phyloP scores from a whole-genome alignment of 2,113 vertebrate species.

The Herpetotheres cachinnans region DNA sequence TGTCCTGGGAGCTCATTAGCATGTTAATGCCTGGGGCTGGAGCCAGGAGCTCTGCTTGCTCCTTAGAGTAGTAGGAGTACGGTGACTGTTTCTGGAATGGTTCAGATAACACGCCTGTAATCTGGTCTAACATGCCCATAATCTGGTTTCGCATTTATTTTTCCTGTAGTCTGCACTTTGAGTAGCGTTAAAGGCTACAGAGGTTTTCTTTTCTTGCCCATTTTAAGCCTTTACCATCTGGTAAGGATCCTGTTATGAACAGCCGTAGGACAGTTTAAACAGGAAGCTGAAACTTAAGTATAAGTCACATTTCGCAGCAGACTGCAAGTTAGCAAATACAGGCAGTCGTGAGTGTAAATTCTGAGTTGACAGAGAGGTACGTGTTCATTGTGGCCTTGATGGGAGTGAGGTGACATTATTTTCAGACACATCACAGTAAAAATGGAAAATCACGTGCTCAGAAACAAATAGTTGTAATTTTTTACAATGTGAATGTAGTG shows the following conservation, averaged over 20 bases:
- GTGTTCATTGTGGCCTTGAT: neutral
- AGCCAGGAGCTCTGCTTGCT: neutral
- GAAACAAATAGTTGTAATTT: neutral
- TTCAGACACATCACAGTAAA: neutral
- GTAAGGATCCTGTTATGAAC: neutral
- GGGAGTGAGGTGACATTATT: neutral
- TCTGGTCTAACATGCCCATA: neutral
- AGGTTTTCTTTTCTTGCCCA: neutral
- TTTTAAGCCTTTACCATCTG: neutral
- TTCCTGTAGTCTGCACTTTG: neutral
- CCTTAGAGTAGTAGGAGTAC: neutral
- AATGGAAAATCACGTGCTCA: neutral
- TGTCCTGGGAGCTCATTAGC: constrained; percentile 19
- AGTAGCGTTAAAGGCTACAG: neutral
- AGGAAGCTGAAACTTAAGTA: neutral
- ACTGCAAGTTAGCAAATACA: neutral
- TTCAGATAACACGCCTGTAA: neutral
- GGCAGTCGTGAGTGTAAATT: neutral
- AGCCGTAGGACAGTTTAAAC: neutral
- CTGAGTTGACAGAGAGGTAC: neutral
- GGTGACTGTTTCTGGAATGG: neutral
- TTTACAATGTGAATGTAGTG: neutral
- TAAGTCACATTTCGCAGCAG: neutral
- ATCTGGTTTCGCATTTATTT: neutral
- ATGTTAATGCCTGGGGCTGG: neutral